phyloP scores from a whole-genome alignment of 2,888 invertebrate genomes.

The Steinernema carpocapsae region DNA sequence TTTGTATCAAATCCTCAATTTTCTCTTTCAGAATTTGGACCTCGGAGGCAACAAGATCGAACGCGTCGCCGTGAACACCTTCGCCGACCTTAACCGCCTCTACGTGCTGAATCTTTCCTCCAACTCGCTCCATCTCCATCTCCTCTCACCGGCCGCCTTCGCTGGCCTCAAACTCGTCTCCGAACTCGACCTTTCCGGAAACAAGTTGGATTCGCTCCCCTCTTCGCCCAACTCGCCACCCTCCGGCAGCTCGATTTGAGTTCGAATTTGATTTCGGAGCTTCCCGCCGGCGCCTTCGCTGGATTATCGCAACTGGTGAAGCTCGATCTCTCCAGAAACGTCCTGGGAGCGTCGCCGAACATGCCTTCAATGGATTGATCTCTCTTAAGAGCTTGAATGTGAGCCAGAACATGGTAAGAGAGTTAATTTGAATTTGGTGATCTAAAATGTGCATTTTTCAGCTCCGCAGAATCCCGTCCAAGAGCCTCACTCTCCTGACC shows the following conservation, averaged over 20 bases:
- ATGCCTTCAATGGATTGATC: slow-evolving; percentile 37
- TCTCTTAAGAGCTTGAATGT: slow-evolving; percentile 36
- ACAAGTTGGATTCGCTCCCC: slow-evolving; percentile 23
- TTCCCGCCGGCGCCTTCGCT: slow-evolving; percentile 27
- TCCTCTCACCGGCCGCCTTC: slow-evolving; percentile 37
- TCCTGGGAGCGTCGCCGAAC: slow-evolving; percentile 21
- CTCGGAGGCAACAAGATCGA: slow-evolving; percentile 39
- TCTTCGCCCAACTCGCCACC: not conserved
- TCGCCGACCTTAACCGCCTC: slow-evolving; percentile 37
- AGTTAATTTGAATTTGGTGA: not conserved
- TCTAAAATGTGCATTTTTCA: too few relatives aligned
- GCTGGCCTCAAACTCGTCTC: slow-evolving; percentile 32
- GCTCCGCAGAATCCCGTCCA: slow-evolving; percentile 4
- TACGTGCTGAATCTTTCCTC: slow-evolving; percentile 36
- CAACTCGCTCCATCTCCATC: slow-evolving; percentile 38
- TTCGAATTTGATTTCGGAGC: slow-evolving; percentile 1
- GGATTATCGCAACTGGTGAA: slow-evolving; percentile 36
- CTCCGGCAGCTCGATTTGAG: slow-evolving; percentile 36
- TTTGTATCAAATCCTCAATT: not conserved
- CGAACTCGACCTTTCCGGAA: slow-evolving; percentile 38
- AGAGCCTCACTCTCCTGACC: not conserved
- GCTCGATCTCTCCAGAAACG: slow-evolving; percentile 33
- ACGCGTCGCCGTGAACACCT: slow-evolving; percentile 36
- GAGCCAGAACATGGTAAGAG: slow-evolving; percentile 2
- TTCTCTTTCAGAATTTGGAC: slow-evolving; percentile 38